Base-by-base conservation (phyloP, 2,888 invertebrate genomes). In the Ormyrus nitidulus region DNA sequence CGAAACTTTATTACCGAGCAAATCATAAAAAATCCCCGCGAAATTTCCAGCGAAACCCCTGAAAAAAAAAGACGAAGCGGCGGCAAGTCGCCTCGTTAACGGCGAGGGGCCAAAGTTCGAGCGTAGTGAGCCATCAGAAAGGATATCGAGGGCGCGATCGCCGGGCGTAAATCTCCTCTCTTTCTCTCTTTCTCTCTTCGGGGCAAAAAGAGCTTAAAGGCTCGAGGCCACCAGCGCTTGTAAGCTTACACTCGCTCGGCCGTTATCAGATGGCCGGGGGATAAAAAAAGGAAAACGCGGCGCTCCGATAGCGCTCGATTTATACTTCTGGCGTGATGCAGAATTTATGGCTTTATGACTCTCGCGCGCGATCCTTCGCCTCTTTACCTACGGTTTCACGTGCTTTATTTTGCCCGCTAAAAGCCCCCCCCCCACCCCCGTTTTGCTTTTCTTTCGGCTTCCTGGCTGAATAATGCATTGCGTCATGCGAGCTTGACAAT, bases 271-370 rank as follows among this genome's bases (percentile, higher is more conserved):
- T 34, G 34, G 34, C 34, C 34, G 34, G 34, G 34, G 77, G 74
- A 82, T 77, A 53, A 77, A 82, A 80, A 80, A 64, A 13, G 7
- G 46, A 49, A 49, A 44, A 11, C 8, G n/a, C 7, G 48, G 79
- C 69, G 64, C 83, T 59, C 34, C 10, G 65, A 51, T 46, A 10
- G 56, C 79, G 77, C 82, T 83, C 48, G 83, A 86, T 85, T 86
- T 86, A 86, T 85, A 83, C 81, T 75, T 79, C 83, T 85, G 83
- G 85, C 85, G 85, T 85, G 84, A 84, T 84, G 85, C 77, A 81
- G 80, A 84, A 83, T 83, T 85, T 83, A 83, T 83, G 81, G 61
- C 82, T 79, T 73, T 79, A 81, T 81, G 78, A 61, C 11, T 62
- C 46, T n/a, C 58, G 34, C 34, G 34, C 34, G 34, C 34, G 34